Conservation (phyloP, 2,888 invertebrate genomes). For the Panzeria rudis region DNA sequence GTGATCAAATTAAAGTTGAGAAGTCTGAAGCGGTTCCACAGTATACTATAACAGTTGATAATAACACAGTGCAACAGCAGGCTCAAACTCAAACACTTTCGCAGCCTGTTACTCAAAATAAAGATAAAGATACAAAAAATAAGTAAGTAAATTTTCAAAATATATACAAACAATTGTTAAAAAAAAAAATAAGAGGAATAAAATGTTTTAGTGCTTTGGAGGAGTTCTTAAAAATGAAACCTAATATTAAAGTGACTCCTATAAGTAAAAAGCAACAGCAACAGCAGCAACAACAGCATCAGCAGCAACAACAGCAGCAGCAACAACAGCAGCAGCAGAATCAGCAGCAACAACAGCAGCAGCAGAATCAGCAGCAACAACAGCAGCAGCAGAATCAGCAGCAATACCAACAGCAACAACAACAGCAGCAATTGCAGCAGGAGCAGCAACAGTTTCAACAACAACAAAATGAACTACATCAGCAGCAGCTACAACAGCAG, state of each 20-base stretch:
- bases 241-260: conserved; percentile 82
- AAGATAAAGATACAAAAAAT: conserved; percentile 81
- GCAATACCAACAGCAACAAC: conserved; percentile 70
- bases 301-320: conserved; percentile 69
- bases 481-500: conserved; percentile 77
- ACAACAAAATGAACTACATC: conserved; percentile 76
- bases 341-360: conserved; percentile 69
- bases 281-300: conserved; percentile 63
- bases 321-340: conserved; percentile 71
- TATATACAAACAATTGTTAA: background rate
- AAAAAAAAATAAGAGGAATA: background rate
- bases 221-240: conserved; percentile 82
- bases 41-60: conserved; percentile 83
- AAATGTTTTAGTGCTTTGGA: conserved; percentile 78
- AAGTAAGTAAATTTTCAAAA: conserved; percentile 76
- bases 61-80: conserved; percentile 76
- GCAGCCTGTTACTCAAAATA: conserved; percentile 64
- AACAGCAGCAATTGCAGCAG: conserved; percentile 74
- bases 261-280: conserved; percentile 73
- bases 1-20: conserved; percentile 64
- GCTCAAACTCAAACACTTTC: conserved; percentile 53
- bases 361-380: conserved; percentile 60
- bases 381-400: conserved; percentile 72
- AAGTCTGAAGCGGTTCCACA: conserved; percentile 78
- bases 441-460: conserved; percentile 76